Evolutionary conservation across 2,113 vertebrate genomes (phyloP), one percentile per base, ranked within the genome.

Genomic region (Choloepus hoffmanni): DNA sequence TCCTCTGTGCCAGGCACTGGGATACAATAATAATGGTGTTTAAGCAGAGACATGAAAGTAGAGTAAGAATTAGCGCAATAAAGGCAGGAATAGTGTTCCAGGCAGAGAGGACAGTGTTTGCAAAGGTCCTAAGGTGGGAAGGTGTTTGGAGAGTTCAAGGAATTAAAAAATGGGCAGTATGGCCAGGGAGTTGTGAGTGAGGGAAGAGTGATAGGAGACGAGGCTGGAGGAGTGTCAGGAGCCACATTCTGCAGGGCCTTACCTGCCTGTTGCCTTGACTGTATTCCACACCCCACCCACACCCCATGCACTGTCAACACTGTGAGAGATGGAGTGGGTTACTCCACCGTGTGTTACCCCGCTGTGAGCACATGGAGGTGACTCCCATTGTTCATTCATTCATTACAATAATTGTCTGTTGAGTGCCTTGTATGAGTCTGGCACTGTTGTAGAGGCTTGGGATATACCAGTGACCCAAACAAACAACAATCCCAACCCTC

Each of bases 1-100:
- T 50, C 21, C 18, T 81, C 9, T 40, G 43, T 93, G 33, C 36
- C 45, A 63, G n/a, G 74, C n/a, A 53, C 74, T 68, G 18, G 55
- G 16, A 62, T 53, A 58, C 26, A 78, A 10, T 76, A 67, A 40
- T 36, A 76, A 65, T 94, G 84, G 16, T 58, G 78, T 53, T 72
- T 45, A 82, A 74, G 45, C 65, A 68, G 33, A 85, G 50, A 85
- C 58, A 62, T 86, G 86, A 92, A 68, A 92, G 55, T 23, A 78
- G 33, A 79, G 36, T 40, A 58, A 36, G 85, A 74, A 81, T 92
- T 73, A 68, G 60, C 23, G 88, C 33, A 11, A 48, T 14, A 15
- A 55, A 58, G 24, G 14, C 13, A 2, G 50, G 10, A 70, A 63
- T 12, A 79, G 60, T 53, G 60, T 43, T 36, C 76, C 53, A 28